Evolutionary conservation across 2,888 invertebrate genomes (phyloP).

Genomic region (Criorhina ranunculi): DNA sequence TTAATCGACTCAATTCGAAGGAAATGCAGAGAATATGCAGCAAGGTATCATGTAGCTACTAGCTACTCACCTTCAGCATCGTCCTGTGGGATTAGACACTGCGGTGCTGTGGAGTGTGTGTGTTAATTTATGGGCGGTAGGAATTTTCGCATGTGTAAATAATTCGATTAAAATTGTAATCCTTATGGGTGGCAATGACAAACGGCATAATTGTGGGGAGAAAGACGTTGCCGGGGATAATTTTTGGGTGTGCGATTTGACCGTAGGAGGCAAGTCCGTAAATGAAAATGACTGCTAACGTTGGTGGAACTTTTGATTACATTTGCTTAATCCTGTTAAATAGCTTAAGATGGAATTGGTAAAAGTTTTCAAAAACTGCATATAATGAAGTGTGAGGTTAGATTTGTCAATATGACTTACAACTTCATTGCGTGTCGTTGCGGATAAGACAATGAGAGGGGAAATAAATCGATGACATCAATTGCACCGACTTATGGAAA

Average conservation of each 20-base stretch:
- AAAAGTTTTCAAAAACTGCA: background rate
- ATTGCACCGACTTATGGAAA: no score
- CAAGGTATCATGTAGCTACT: conserved; percentile 14
- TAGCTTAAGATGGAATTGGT: background rate
- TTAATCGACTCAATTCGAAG: conserved; percentile 61
- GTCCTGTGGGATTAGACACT: conserved; percentile 47
- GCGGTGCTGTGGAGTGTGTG: background rate
- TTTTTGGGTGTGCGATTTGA: conserved; percentile 9
- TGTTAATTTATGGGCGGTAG: conserved; percentile 39
- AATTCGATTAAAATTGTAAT: conserved; percentile 61
- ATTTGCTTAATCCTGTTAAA: background rate
- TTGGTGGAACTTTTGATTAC: conserved; percentile 24
- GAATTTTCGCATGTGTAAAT: conserved; percentile 44
- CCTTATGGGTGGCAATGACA: conserved; percentile 49
- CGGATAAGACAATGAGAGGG: no score
- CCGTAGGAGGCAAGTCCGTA: background rate
- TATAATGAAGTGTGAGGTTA: no score
- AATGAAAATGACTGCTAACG: conserved; percentile 7
- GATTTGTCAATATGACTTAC: no score
- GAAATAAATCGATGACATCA: no score
- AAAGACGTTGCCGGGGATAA: conserved; percentile 11
- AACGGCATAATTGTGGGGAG: conserved; percentile 27
- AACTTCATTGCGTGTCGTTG: no score
- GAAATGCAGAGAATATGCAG: conserved; percentile 8
- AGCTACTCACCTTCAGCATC: conserved; percentile 17